Percentiles rank a stretch among this genome's conserved stretches.
phyloP scores from a whole-genome alignment of 2,113 vertebrate species.

The Heterotis niloticus region DNA sequence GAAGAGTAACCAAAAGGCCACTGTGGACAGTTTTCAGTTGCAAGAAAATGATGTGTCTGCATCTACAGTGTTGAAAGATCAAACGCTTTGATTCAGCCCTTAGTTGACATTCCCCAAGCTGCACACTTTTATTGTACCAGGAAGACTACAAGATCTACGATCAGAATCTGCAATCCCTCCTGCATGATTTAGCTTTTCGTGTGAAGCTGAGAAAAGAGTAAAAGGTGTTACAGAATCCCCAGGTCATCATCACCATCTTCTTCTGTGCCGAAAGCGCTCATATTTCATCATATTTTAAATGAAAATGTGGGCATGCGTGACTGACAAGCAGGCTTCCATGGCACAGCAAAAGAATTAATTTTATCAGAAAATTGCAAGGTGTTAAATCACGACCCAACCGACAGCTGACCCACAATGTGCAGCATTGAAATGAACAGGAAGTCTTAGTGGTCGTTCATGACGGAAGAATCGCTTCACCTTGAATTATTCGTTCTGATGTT shows the following conservation, averaged over 20 bases:
- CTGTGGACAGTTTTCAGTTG: too few relatives aligned
- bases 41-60: too few relatives aligned
- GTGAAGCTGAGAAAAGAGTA: too few relatives aligned
- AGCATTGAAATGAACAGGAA: background rate
- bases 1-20: too few relatives aligned
- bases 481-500: too few relatives aligned
- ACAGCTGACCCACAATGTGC: background rate
- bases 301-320: background rate
- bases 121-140: too few relatives aligned
- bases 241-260: background rate
- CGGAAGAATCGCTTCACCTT: background rate
- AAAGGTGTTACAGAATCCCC: background rate
- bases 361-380: background rate
- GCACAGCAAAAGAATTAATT: background rate
- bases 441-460: background rate
- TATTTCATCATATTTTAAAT: background rate
- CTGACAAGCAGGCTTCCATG: background rate
- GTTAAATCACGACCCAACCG: background rate
- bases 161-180: too few relatives aligned
- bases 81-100: too few relatives aligned
- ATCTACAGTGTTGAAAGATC: too few relatives aligned
- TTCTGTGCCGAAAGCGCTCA: background rate
- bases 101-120: too few relatives aligned
- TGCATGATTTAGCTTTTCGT: too few relatives aligned
- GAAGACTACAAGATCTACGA: too few relatives aligned